Evolutionary conservation across 2,113 vertebrate genomes (phyloP), one percentile per base, ranked within the genome.

Genomic region (Leptobrachium leishanense): DNA sequence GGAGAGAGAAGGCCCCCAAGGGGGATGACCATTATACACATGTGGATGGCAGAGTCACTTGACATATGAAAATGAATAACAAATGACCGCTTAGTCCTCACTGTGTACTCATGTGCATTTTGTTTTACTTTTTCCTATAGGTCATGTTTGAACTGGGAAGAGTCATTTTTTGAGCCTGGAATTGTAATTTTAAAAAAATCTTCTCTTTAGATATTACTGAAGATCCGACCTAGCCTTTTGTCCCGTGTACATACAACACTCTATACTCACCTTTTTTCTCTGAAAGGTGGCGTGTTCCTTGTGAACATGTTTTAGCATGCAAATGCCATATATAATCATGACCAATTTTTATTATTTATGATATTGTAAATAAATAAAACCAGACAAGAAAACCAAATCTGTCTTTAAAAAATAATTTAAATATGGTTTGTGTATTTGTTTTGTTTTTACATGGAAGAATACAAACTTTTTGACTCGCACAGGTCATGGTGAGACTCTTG

Each of bases 101-200:
- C 46, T 1, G 46, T 50, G 46, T 50, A 5, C 5, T 46, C 43
- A 73, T 54, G 13, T 12, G 55, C 2, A 43, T 72, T 53, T 66
- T 79, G 20, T 31, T 31, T 72, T 66, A 79, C 85, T 1, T 83
- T 10, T 50, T 54, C 82, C 83, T 78, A 13, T 81, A 97, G 96
- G 95, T 97, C 82, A 87, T 97, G 90, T 97, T 97, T 91, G 96
- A 97, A 91, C 92, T 97, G 43, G 90, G 85, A 74, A 92, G 95
- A 84, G 92, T 97, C 82, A 82, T 96, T 88, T 95, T 96, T 87
- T 96, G 82, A 96, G 0, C 9, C 70, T 59, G 57, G 64, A 13
- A 5, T 64, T 5, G 4, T 64, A 64, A 64, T 64, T 2, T 64
- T 39, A 68, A 6, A 68, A 6, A 68, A 43, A 59, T 40, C 75